phyloP scores from a whole-genome alignment of 2,888 invertebrate genomes.

The Trypoxylon attenuatum region DNA sequence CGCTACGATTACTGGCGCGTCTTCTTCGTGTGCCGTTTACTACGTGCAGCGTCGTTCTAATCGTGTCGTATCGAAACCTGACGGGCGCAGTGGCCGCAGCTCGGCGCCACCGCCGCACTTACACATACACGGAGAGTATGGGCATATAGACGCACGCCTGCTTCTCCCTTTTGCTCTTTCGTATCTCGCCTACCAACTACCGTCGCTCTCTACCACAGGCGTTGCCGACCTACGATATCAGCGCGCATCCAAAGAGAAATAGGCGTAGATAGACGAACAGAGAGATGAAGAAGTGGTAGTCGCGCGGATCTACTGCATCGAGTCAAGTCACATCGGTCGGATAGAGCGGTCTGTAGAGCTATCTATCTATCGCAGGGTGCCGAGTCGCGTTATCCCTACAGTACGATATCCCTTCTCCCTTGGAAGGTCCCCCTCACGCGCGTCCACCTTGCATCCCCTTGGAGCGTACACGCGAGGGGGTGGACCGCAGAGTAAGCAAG shows the following conservation, averaged over 20 bases:
- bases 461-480: too few relatives aligned
- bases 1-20: conserved; percentile 55
- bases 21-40: too few relatives aligned
- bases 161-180: conserved; percentile 12
- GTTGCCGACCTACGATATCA: conserved; percentile 22
- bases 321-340: too few relatives aligned
- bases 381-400: too few relatives aligned
- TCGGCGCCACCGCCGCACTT: conserved; percentile 40
- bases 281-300: neutral
- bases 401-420: too few relatives aligned
- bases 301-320: too few relatives aligned
- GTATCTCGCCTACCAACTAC: neutral
- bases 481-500: too few relatives aligned
- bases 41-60: conserved; percentile 61
- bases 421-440: too few relatives aligned
- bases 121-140: neutral
- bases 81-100: conserved; percentile 33
- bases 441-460: too few relatives aligned
- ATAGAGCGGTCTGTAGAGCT: too few relatives aligned
- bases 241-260: conserved; percentile 23
- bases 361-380: too few relatives aligned
- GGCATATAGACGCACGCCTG: conserved; percentile 24
- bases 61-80: conserved; percentile 51
- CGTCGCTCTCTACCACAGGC: conserved; percentile 5
- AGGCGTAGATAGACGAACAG: neutral